Percentiles rank a stretch among this genome's conserved stretches.
These are phyloP conservation scores for Acrocera orbiculus DNA, from an alignment of 2,888 invertebrate species.

Conservation along the genomic window DNA sequence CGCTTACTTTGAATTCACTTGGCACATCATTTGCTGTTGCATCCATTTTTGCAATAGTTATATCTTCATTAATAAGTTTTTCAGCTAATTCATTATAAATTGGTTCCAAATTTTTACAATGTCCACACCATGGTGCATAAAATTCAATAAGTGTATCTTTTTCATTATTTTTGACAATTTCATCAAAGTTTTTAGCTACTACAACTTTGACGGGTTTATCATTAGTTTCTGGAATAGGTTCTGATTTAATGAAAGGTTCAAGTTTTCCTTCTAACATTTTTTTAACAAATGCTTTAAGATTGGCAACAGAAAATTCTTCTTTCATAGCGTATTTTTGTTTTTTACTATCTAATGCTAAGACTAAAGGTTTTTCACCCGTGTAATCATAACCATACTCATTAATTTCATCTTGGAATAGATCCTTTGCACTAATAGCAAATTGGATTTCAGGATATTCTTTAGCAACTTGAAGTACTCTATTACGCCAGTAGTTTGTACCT, in stretches of 20 bases:
- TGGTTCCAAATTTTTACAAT: conserved; percentile 92
- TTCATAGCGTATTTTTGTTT: conserved; percentile 81
- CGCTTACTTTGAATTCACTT: conserved; percentile 70
- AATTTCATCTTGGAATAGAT: conserved; percentile 86
- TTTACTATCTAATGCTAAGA: conserved; percentile 64
- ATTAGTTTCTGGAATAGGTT: conserved; percentile 72
- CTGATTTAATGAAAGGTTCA: conserved; percentile 89
- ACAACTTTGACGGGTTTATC: conserved; percentile 72
- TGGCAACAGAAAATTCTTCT: conserved; percentile 79
- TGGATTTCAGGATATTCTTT: conserved; percentile 35
- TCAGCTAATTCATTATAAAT: conserved; percentile 85
- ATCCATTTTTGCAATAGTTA: conserved; percentile 93
- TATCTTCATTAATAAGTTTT: conserved; percentile 68
- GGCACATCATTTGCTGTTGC: conserved; percentile 98
- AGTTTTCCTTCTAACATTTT: conserved; percentile 65
- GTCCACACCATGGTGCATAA: conserved; percentile 99
- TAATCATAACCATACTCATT: conserved; percentile 86
- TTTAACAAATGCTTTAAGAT: conserved; percentile 66
- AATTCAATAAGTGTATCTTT: conserved; percentile 94
- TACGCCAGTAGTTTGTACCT: conserved; percentile 98
- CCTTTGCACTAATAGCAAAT: conserved; percentile 85
- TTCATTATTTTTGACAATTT: conserved; percentile 73
- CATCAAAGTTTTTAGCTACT: conserved; percentile 94
- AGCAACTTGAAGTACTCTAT: conserved; percentile 72
- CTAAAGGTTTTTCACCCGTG: conserved; percentile 74